Conservation (phyloP, 1,140 invertebrate genomes). For the Atta cephalotes region DNA sequence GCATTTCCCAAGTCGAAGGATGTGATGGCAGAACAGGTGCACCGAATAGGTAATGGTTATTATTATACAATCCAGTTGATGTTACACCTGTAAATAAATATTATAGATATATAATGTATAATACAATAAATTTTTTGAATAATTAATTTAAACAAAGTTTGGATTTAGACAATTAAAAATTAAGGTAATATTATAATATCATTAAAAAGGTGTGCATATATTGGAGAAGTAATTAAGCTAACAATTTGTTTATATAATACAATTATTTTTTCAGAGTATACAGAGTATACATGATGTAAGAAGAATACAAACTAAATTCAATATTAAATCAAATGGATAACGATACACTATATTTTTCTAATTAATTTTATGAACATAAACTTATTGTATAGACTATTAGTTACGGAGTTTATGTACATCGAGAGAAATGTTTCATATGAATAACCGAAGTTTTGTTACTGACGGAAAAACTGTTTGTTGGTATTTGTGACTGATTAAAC, state of each 20-base stretch:
- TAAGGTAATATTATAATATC: no score
- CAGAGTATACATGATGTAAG: neutral
- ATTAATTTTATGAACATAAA: neutral
- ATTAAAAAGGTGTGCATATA: no score
- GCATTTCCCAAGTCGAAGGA: constrained; percentile 71
- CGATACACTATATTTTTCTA: neutral
- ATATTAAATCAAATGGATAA: neutral
- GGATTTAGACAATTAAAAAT: neutral
- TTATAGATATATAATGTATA: neutral
- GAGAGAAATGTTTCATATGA: no score
- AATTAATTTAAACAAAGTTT: neutral
- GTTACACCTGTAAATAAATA: constrained; percentile 62
- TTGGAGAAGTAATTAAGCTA: no score
- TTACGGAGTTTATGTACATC: neutral
- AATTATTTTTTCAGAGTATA: neutral
- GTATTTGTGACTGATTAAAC: no score
- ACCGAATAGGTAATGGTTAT: constrained; percentile 56
- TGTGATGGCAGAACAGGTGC: constrained; percentile 69
- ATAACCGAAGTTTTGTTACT: no score
- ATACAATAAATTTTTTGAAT: neutral
- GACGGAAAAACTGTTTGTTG: no score
- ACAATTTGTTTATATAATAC: neutral
- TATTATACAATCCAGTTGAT: neutral
- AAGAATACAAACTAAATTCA: neutral
- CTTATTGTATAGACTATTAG: neutral